phyloP scores from a whole-genome alignment of 2,113 vertebrate species.

The Oreochromis aureus region DNA sequence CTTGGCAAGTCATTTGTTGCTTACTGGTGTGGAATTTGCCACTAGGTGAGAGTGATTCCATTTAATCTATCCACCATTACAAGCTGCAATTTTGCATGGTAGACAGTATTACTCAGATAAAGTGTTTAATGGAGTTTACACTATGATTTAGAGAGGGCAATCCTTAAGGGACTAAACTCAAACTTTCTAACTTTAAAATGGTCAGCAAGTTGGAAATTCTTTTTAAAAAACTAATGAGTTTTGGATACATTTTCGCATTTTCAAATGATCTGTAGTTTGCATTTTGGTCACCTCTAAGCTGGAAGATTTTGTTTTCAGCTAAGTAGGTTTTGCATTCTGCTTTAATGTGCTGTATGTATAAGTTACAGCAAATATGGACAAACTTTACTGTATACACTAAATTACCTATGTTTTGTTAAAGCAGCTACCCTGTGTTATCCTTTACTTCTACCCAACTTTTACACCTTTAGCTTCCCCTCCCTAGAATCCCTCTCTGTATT shows the following conservation, averaged over 20 bases:
- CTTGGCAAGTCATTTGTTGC: constrained; percentile 58
- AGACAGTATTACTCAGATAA: constrained; percentile 53
- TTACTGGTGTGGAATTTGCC: constrained; percentile 64
- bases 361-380: neutral
- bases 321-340: neutral
- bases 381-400: neutral
- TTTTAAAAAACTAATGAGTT: neutral
- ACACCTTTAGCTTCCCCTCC: neutral
- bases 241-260: neutral
- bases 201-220: neutral
- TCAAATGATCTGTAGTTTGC: neutral
- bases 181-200: constrained; percentile 36
- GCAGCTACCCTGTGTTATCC: neutral
- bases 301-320: neutral
- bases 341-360: neutral
- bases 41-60: constrained; percentile 62
- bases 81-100: constrained; percentile 59
- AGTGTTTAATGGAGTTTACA: constrained; percentile 44
- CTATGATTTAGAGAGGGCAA: constrained; percentile 28
- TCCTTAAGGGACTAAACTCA: constrained; percentile 18
- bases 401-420: neutral
- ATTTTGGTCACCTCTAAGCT: neutral
- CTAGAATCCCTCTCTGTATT: neutral
- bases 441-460: neutral
- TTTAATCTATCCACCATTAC: constrained; percentile 63